Percentiles rank a stretch among this genome's conserved stretches.
Evolutionary conservation across 2,113 vertebrate genomes (phyloP).

Genomic region (Dipodomys merriami): DNA sequence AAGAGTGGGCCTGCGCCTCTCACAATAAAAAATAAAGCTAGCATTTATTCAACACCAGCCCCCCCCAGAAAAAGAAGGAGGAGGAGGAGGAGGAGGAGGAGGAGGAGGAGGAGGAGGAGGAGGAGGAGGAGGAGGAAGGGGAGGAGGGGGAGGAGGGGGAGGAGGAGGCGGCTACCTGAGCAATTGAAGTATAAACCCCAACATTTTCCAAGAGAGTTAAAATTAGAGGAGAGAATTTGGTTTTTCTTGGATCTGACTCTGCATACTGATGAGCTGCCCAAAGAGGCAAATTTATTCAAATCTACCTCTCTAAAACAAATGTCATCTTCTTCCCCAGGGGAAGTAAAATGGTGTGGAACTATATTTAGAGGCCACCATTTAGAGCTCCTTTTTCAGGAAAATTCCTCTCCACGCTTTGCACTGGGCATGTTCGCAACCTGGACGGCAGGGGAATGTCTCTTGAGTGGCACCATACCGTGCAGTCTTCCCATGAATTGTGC

Average conservation of each 20-base stretch:
- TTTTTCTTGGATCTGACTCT: slow-evolving; percentile 71
- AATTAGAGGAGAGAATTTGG: slow-evolving; percentile 63
- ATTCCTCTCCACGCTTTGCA: slow-evolving; percentile 8
- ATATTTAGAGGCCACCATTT: slow-evolving; percentile 60
- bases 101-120: neutral
- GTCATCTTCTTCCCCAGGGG: slow-evolving; percentile 53
- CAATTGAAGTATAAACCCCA: slow-evolving; percentile 50
- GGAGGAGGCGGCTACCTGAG: neutral
- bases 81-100: neutral
- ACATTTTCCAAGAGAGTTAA: slow-evolving; percentile 63
- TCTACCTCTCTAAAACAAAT: slow-evolving; percentile 76
- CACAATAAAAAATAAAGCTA: neutral
- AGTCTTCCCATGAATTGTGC: neutral
- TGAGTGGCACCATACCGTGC: neutral
- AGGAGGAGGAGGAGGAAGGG: neutral
- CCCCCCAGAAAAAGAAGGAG: no score
- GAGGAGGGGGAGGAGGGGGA: neutral
- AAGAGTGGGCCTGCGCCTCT: neutral
- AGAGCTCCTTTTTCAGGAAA: slow-evolving; percentile 64
- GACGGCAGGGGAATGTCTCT: slow-evolving; percentile 10
- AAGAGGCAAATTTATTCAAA: slow-evolving; percentile 77
- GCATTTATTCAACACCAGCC: neutral
- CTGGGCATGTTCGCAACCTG: slow-evolving; percentile 6
- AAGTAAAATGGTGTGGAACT: slow-evolving; percentile 65
- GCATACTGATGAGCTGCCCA: slow-evolving; percentile 64